Evolutionary conservation across 2,797 vertebrate genomes (phyloP).

Genomic region (Takifugu rubripes): DNA sequence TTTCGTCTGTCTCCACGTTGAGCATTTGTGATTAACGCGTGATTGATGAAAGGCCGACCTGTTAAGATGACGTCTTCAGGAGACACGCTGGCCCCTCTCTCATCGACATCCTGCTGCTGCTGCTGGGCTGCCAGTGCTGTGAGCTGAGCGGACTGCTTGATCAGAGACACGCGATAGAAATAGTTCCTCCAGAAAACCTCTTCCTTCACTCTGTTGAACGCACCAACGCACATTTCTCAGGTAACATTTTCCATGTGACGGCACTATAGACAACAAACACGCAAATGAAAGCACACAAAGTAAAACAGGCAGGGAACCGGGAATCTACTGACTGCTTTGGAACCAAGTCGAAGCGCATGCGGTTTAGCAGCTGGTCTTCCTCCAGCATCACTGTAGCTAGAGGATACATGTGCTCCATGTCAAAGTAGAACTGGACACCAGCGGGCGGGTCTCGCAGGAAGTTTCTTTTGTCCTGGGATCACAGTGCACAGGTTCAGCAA

Average conservation of each 20-base stretch:
- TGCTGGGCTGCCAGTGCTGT: conserved; percentile 90
- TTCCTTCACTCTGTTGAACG: conserved; percentile 84
- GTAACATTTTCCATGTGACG: neutral
- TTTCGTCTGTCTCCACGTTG: too few species aligned
- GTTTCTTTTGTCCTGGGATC: conserved; percentile 88
- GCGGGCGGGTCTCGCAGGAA: conserved; percentile 94
- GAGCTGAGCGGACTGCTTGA: conserved; percentile 94
- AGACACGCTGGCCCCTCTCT: conserved; percentile 47
- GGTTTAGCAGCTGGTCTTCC: conserved; percentile 93
- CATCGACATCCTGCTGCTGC: conserved; percentile 59
- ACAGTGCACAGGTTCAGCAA: conserved; percentile 1
- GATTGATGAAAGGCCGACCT: conserved; percentile 63
- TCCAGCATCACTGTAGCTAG: conserved; percentile 93
- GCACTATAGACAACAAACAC: too few species aligned
- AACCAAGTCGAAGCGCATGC: conserved; percentile 96
- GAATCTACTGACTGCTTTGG: conserved; percentile 87
- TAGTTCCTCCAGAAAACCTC: conserved; percentile 96
- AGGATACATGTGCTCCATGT: conserved; percentile 94
- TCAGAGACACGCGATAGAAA: conserved; percentile 90
- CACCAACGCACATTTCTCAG: conserved; percentile 3
- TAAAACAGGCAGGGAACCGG: neutral
- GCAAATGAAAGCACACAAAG: neutral
- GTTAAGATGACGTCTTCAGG: conserved; percentile 71
- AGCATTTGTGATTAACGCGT: neutral
- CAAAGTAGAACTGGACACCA: conserved; percentile 94